Base-by-base conservation (phyloP, 2,888 invertebrate genomes). In the Lycocerus yunnanus region DNA sequence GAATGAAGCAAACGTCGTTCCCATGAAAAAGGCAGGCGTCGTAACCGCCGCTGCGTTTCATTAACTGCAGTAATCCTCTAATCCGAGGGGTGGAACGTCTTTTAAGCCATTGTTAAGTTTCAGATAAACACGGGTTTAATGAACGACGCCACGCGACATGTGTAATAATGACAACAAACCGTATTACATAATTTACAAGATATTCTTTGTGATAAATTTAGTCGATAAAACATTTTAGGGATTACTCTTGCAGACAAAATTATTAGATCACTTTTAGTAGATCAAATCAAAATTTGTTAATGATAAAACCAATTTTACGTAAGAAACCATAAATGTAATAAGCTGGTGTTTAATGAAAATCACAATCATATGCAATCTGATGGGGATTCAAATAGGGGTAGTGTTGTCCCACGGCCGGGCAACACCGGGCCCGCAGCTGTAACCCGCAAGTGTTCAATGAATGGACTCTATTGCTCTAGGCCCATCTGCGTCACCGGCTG, bases 401-500 rank as follows among this genome's bases (percentile, higher is more conserved):
- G 78, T 71, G 68, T 61, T 76, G 81, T 82, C 82, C 80, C 81
- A 81, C 81, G 83, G 83, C 81, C 79, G 76, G 66, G 80, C 78
- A 78, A 78, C 81, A 83, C 82, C 80, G 80, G 82, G 81, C 81
- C 80, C 78, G 82, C 84, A 84, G 84, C 84, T 84, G 84, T 81
- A 80, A 80, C 82, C 81, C 83, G 82, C 84, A 84, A 84, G 84
- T 84, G 84, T 84, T 83, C 84, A 83, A 81, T 83, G 82, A 83
- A 83, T 80, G 81, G 79, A 76, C 79, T 79, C 69, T 76, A 78
- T 80, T 82, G 79, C 78, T 74, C 68, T 71, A 77, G 76, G 65
- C 76, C 77, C 77, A 77, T 77, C 75, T 78, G 75, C 75, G 74
- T 71, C 66, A 74, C 16, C 67, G 73, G 73, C 74, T 74, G 73